Evolutionary conservation across 1,140 invertebrate species (phyloP).

Genomic region (Drosophila tropicalis): DNA sequence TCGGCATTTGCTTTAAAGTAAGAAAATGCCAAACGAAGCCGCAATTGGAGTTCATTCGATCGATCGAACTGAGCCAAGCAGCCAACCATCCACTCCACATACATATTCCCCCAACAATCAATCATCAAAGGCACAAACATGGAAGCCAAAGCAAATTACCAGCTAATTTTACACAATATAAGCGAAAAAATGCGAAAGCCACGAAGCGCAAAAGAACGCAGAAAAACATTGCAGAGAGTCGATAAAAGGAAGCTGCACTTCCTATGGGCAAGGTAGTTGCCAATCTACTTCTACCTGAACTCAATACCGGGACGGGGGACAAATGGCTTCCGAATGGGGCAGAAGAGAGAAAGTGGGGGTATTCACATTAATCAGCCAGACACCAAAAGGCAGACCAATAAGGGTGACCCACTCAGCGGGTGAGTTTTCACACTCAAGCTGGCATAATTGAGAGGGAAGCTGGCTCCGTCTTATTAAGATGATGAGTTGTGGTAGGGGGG

Average conservation of each 20-base stretch:
- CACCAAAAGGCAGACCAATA: not conserved
- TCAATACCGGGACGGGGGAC: not conserved
- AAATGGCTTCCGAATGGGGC: not conserved
- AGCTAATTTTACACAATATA: conserved; percentile 60
- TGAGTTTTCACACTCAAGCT: conserved; percentile 63
- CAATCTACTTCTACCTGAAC: conserved; percentile 24
- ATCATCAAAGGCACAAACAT: conserved; percentile 45
- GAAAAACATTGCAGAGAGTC: conserved; percentile 22
- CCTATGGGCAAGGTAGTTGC: conserved; percentile 29
- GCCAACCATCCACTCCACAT: not conserved
- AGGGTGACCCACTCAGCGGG: conserved; percentile 34
- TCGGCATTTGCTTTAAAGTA: conserved; percentile 62
- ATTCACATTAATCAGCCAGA: conserved; percentile 30
- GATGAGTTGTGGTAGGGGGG: too few species aligned
- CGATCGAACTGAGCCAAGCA: conserved; percentile 21
- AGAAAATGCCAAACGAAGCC: conserved; percentile 56
- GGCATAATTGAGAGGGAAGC: conserved; percentile 54
- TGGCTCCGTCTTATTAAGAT: conserved; percentile 36
- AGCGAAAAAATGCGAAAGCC: conserved; percentile 56
- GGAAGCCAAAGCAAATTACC: conserved; percentile 63
- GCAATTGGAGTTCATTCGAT: conserved; percentile 44
- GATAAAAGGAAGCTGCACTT: conserved; percentile 64
- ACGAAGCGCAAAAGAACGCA: conserved; percentile 31
- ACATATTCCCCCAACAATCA: conserved; percentile 40
- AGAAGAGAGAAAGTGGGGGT: not conserved